Evolutionary conservation across 2,113 vertebrate genomes (phyloP).

Genomic region (Oophaga pumilio): DNA sequence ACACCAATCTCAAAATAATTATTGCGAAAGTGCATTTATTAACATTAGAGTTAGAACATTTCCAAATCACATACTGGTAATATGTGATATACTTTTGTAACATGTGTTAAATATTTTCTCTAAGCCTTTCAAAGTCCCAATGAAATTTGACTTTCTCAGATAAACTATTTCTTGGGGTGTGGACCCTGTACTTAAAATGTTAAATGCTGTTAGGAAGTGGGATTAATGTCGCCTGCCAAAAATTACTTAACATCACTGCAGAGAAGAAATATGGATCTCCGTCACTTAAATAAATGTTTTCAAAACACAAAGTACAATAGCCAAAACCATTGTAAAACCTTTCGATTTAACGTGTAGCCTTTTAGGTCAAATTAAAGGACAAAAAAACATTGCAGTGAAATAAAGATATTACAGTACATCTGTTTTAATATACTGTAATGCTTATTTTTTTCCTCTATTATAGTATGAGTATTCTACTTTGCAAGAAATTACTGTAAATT

Average conservation of each 20-base stretch:
- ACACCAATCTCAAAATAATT: background rate
- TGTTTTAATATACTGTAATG: background rate
- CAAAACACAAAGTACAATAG: background rate
- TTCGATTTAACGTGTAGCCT: background rate
- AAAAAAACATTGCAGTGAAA: background rate
- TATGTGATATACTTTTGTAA: background rate
- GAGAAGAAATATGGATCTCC: constrained; percentile 31
- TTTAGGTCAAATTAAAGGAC: background rate
- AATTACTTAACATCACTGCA: constrained; percentile 35
- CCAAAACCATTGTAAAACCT: background rate
- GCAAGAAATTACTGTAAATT: background rate
- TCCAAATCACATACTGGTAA: background rate
- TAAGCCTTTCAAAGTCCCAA: constrained; percentile 17
- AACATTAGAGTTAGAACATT: background rate
- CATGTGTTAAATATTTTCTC: constrained; percentile 36
- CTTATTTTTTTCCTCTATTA: background rate
- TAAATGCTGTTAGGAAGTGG: constrained; percentile 37
- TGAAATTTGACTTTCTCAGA: constrained; percentile 10
- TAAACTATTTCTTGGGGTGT: constrained; percentile 25
- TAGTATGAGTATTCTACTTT: background rate
- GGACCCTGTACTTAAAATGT: constrained; percentile 25
- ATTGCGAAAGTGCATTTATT: constrained; percentile 2
- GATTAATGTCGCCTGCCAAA: constrained; percentile 26
- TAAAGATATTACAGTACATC: background rate
- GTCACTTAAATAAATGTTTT: constrained; percentile 34